Evolutionary conservation across 2,888 invertebrate species (phyloP), one percentile per base, ranked within the genome.

Genomic region (Diarsia rubi): DNA sequence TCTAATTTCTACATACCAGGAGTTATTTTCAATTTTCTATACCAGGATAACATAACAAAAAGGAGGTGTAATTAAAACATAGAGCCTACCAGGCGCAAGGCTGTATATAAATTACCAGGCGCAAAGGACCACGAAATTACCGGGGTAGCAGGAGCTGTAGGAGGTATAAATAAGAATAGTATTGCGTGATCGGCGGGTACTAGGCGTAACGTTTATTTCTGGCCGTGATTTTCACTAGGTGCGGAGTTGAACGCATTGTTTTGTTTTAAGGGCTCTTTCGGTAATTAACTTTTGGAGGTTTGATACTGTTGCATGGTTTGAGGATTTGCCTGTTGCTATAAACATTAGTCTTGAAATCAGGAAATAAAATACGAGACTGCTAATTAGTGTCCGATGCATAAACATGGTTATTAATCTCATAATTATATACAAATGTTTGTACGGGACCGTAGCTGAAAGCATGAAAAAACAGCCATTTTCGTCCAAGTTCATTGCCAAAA

Each of bases 91-190:
- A 69, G 82, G 79, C 59, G 82, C 44, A 73, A 74, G 72, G 57
- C 49, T 63, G 31, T 79, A 62, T 65, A 69, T 75, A 73, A 75
- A 82, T 77, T 81, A 88, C 88, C 78, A 88, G 87, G 87, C 81
- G 88, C 76, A 80, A 79, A 79, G 75, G 70, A 72, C 67, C 71
- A 71, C 79, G 78, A 75, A 83, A 84, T 76, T 75, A 88, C 84
- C 65, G 84, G 81, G 79, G 66, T 73, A 79, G 79, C 71, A 88
- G 44, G 60, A 85, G 65, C 72, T 69, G 37, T 73, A 83, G 67
- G 68, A 82, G 78, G 80, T 88, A 79, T 83, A 82, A 85, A 84
- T 78, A 80, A 73, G 77, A 78, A 83, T 82, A 81, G 79, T 69
- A 68, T 81, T 77, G 82, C 82, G 86, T 83, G 85, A 84, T 84